Evolutionary conservation across 2,888 invertebrate species (phyloP).

Genomic region (Sicus ferrugineus): DNA sequence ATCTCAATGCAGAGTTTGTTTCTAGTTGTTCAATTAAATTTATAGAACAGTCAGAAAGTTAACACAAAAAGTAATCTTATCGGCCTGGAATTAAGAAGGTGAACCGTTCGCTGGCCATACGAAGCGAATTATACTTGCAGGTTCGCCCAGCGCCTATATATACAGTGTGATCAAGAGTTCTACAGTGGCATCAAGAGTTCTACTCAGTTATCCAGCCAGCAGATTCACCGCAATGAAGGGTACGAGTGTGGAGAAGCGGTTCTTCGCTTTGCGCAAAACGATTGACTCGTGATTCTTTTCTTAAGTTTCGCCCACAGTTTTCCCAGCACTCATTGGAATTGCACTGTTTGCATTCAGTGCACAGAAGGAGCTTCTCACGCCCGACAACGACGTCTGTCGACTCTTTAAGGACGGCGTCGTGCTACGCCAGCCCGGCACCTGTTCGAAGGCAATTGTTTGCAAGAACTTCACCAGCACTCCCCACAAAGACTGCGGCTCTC

Average conservation of each 20-base stretch:
- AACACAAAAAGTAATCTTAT: no score
- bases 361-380: conserved; percentile 2
- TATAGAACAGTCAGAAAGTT: no score
- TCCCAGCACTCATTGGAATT: not conserved
- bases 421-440: conserved; percentile 53
- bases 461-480: conserved; percentile 35
- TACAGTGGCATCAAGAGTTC: no score
- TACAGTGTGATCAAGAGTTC: no score
- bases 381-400: conserved; percentile 49
- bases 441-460: conserved; percentile 47
- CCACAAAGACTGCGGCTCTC: conserved; percentile 11
- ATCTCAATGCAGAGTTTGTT: no score
- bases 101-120: no score
- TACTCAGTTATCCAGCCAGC: no score
- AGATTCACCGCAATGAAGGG: not conserved
- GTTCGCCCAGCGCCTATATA: no score
- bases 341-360: not conserved
- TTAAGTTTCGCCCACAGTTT: not conserved
- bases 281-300: not conserved
- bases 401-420: conserved; percentile 46
- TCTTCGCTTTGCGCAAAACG: not conserved
- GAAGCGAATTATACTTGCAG: no score
- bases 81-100: no score
- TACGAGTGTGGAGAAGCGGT: not conserved
- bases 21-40: no score